phyloP scores from a whole-genome alignment of 2,888 invertebrate species.

The Smittia aterrima region DNA sequence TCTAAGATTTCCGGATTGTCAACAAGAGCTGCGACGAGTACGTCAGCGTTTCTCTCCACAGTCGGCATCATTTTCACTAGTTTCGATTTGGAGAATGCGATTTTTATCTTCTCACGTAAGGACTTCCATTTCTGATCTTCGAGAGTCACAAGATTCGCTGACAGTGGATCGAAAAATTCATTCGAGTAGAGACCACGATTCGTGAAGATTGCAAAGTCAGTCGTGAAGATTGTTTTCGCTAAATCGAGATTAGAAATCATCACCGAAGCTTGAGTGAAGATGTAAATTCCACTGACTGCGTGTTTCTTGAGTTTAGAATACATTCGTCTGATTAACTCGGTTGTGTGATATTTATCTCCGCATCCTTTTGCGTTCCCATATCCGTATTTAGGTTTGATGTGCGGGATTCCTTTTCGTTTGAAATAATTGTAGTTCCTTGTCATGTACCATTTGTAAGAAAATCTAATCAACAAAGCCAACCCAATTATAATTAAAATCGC shows the following conservation, averaged over 20 bases:
- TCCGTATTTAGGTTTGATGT: slow-evolving; percentile 45
- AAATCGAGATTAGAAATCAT: slow-evolving; percentile 18
- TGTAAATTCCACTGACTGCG: slow-evolving; percentile 2
- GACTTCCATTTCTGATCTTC: slow-evolving; percentile 46
- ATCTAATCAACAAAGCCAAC: no score
- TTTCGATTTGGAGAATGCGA: no score
- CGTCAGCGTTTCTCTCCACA: no score
- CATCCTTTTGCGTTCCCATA: slow-evolving; percentile 46
- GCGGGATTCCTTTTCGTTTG: slow-evolving; percentile 31
- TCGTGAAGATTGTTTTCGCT: neutral
- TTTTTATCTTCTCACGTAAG: no score
- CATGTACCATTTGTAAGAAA: no score
- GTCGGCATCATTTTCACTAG: no score
- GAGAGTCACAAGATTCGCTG: slow-evolving; percentile 46
- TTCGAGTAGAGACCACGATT: neutral
- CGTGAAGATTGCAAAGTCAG: slow-evolving; percentile 19
- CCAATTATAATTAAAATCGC: no score
- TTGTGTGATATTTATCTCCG: neutral
- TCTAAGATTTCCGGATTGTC: slow-evolving; percentile 42
- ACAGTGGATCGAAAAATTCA: slow-evolving; percentile 44
- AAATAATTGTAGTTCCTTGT: no score
- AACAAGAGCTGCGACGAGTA: neutral
- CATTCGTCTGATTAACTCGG: neutral
- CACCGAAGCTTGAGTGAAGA: neutral
- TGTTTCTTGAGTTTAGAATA: neutral